These are phyloP conservation scores for Phylloscopus collybita DNA, from an alignment of 2,797 vertebrate genomes.

Conservation along the genomic window DNA sequence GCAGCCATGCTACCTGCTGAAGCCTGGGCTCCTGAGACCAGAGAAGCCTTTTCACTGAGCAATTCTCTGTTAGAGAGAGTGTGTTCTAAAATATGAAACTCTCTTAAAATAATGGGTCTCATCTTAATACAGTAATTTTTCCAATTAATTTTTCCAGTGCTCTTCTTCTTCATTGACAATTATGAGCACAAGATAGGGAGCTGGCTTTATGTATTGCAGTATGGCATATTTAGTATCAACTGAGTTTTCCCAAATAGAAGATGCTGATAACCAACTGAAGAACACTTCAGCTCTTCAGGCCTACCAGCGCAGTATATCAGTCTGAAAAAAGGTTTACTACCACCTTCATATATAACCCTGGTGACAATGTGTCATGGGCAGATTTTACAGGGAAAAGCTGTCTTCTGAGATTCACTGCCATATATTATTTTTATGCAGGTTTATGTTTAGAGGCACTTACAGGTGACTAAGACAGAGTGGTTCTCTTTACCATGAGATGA, in stretches of 20 bases:
- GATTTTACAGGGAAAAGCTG: constrained; percentile 14
- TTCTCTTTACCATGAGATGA: not conserved
- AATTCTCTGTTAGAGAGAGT: not conserved
- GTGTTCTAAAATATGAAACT: not conserved
- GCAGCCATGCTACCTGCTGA: not conserved
- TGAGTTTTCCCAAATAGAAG: not conserved
- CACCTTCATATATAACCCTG: not conserved
- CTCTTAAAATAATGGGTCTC: not conserved
- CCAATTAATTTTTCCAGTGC: not conserved
- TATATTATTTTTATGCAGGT: constrained; percentile 7
- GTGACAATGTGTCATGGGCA: not conserved
- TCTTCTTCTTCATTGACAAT: not conserved
- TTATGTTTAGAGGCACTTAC: constrained; percentile 32
- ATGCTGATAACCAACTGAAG: constrained; percentile 6
- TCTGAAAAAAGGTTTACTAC: not conserved
- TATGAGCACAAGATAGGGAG: not conserved
- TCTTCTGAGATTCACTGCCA: not conserved
- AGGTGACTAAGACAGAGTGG: not conserved
- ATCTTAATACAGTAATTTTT: not conserved
- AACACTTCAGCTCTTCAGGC: not conserved
- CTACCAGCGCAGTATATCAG: not conserved
- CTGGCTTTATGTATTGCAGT: not conserved
- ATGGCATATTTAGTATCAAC: not conserved
- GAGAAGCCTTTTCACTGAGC: not conserved
- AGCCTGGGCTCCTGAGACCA: not conserved